phyloP scores from a whole-genome alignment of 2,888 invertebrate genomes.

The Tinea pellionella region DNA sequence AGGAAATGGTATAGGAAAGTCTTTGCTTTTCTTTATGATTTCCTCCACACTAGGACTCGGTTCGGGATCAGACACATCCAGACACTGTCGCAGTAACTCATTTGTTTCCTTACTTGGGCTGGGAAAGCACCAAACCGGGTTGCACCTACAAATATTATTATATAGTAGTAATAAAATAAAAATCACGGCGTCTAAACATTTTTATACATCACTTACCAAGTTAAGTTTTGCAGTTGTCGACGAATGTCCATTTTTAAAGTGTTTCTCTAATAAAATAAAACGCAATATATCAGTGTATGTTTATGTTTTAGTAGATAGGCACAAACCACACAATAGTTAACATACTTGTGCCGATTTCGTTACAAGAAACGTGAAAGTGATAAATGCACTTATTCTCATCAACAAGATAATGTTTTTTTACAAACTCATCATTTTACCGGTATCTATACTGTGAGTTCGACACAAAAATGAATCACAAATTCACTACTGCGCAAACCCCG shows the following conservation, averaged over 20 bases:
- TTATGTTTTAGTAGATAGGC: too few relatives aligned
- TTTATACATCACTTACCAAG: slow-evolving; percentile 14
- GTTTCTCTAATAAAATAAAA: neutral
- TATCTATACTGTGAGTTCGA: too few relatives aligned
- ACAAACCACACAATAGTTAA: neutral
- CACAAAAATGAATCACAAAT: too few relatives aligned
- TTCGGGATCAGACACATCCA: slow-evolving; percentile 28
- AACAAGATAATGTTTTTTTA: too few relatives aligned
- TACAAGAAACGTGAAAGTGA: neutral
- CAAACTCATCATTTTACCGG: too few relatives aligned
- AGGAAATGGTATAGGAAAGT: slow-evolving; percentile 44
- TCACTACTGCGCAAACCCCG: too few relatives aligned
- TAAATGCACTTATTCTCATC: neutral
- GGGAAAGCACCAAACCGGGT: slow-evolving; percentile 58
- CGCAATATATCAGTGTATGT: too few relatives aligned
- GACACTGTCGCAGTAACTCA: slow-evolving; percentile 45
- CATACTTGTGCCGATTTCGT: neutral
- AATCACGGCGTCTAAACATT: too few relatives aligned
- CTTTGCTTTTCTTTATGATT: slow-evolving; percentile 36
- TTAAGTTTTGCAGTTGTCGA: slow-evolving; percentile 12
- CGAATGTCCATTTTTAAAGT: slow-evolving; percentile 13
- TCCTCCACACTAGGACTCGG: slow-evolving; percentile 33
- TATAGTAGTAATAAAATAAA: too few relatives aligned
- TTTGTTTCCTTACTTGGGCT: slow-evolving; percentile 57
- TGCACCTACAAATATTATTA: slow-evolving; percentile 57